Conservation (phyloP, 2,113 vertebrate genomes). For the Dromiciops gliroides region DNA sequence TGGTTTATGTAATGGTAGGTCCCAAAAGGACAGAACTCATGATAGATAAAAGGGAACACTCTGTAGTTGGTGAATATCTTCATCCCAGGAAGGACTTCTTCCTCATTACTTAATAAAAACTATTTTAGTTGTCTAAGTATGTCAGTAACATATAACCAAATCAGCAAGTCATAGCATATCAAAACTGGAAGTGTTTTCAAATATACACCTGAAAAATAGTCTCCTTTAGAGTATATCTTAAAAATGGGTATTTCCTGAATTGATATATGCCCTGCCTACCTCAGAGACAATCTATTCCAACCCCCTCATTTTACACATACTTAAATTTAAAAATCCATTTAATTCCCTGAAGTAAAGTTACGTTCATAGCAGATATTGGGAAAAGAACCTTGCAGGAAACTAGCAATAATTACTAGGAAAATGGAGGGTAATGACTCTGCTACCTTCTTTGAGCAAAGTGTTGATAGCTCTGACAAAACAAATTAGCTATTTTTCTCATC, state of each 20-base stretch:
- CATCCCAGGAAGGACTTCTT: neutral
- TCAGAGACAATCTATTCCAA: neutral
- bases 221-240: neutral
- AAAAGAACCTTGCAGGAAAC: conserved; percentile 43
- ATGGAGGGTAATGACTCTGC: conserved; percentile 56
- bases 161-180: neutral
- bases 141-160: neutral
- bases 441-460: conserved; percentile 26
- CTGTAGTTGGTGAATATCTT: neutral
- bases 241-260: neutral
- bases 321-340: neutral
- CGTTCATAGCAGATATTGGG: neutral
- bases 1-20: neutral
- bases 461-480: conserved; percentile 69
- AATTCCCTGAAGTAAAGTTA: conserved; percentile 35
- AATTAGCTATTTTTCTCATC: conserved; percentile 68
- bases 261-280: neutral
- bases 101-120: neutral
- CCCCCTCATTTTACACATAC: neutral
- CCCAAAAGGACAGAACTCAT: neutral
- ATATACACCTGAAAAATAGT: neutral
- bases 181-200: neutral
- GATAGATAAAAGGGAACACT: neutral
- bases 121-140: neutral
- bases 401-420: conserved; percentile 56